phyloP scores from a whole-genome alignment of 2,797 vertebrate genomes.

The Ptychadena robeensis region DNA sequence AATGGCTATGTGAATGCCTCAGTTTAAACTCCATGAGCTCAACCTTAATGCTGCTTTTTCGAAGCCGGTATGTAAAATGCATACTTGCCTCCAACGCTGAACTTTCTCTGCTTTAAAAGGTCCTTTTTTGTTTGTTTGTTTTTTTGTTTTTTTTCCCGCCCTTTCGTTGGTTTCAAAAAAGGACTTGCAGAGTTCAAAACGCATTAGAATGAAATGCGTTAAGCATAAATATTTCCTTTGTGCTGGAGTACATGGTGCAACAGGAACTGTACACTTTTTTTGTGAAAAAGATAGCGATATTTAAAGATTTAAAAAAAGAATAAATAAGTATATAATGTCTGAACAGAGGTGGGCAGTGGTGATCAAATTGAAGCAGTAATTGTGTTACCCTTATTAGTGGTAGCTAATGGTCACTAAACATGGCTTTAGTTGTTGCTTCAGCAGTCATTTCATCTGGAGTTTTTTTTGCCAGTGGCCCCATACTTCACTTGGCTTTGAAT shows the following conservation, averaged over 20 bases:
- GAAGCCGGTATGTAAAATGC: constrained; percentile 30
- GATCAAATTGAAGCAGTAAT: constrained; percentile 16
- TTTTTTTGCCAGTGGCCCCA: constrained; percentile 1
- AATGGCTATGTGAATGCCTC: constrained; percentile 3
- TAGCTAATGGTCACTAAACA: constrained; percentile 32
- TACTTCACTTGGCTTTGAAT: not conserved
- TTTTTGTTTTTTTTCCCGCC: constrained; percentile 19
- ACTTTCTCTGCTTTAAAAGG: constrained; percentile 27
- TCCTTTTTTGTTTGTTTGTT: constrained; percentile 32
- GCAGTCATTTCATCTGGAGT: constrained; percentile 24
- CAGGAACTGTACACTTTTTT: constrained; percentile 20
- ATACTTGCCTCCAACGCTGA: constrained; percentile 30
- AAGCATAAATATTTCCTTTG: not conserved
- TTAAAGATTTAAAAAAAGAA: constrained; percentile 33
- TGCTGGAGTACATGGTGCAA: not conserved
- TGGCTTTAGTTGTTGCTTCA: constrained; percentile 6
- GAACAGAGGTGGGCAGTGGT: constrained; percentile 5
- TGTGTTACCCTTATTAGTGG: not conserved
- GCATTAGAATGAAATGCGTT: constrained; percentile 18
- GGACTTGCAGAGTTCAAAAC: constrained; percentile 14
- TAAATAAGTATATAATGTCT: constrained; percentile 39
- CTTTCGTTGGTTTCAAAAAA: constrained; percentile 9
- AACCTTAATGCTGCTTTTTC: constrained; percentile 45
- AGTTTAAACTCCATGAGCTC: constrained; percentile 37
- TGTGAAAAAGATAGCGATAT: constrained; percentile 44